Base-by-base conservation (phyloP, 2,113 vertebrate genomes). In the Gallinago undulata region DNA sequence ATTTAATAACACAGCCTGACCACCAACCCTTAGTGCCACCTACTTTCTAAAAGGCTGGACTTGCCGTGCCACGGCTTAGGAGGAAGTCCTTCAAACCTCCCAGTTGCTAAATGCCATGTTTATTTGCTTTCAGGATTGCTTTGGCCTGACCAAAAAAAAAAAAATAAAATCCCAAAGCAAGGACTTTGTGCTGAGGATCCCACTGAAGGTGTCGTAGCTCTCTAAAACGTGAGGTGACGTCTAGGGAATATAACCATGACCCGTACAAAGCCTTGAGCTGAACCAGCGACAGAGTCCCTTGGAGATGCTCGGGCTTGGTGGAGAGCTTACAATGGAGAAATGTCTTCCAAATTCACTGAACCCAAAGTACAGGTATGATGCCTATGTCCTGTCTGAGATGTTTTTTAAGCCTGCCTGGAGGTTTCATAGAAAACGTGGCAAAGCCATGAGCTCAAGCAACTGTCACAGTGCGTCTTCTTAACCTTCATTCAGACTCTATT, bases 121-220 rank as follows among this genome's bases (percentile, higher is more conserved):
- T 77, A 10, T 79, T 88, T 57, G 22, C n/a, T 90, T 89, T 41
- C 37, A 47, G 50, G 14, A 17, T 70, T 69, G 31, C 19, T 84
- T 84, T 88, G 50, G 1, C 15, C 51, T 47, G 15, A 13, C 21
- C 3, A 25, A 73, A 50, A 41, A 30, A 23, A 43, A 47, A 47
- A 43, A 47, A 47, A 21, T 25, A 24, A 43, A 16, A 33, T 59
- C 13, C 28, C 63, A 72, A 35, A 69, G 7, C 27, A 60, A 70
- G 13, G 19, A 12, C 60, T 86, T 47, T 62, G 11, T 67, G 31
- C 47, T 63, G 47, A 70, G 56, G 47, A 63, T 28, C 63, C 37
- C 64, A 27, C 50, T 37, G 31, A 24, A 67, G 41, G 10, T 72
- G 18, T 10, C 0, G 0, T 23, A 51, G 21, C 24, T 81, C 3